Evolutionary conservation across 1,140 invertebrate species (phyloP), one percentile per base, ranked within the genome.

Genomic region (Aleiodes sp.): DNA sequence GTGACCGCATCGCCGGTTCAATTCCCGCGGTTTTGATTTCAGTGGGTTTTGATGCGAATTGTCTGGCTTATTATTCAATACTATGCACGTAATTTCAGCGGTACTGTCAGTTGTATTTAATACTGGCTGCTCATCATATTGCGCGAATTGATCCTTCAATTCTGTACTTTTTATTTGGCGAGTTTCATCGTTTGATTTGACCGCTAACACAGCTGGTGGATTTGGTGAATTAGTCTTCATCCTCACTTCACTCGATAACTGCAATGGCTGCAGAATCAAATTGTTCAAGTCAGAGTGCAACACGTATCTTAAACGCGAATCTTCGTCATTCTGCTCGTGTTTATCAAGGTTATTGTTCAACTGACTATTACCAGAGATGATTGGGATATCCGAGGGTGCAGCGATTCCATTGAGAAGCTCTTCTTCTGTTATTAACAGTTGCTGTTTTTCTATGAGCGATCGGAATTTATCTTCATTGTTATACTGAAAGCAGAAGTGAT

Each of bases 1-100:
- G 37, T 83, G 73, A 2, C 82, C 82, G 68, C 83, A 84, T 61
- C 73, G 70, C 65, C 76, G 80, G 66, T 67, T 74, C 7, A 9
- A 43, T 59, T 68, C 65, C 12, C 12, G 35, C 26, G 29, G 19
- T 26, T 64, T 59, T 31, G 31, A 64, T 65, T 0, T 16, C 19
- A 24, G 12, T 35, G 70, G 37, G 14, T 70, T 41, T 43, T 31
- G 16, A 9, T 59, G 35, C 2, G 29, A 60, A 21, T 73, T 68
- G 39, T 46, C 28, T 31, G 61, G 12, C 21, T 16, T 16, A 43
- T 64, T 16, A 43, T 61, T 43, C 35, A 37, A 14, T 7, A 29
- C 6, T 46, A 7, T 43, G 28, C 41, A 7, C 10, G 19, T 33
- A 9, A 35, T 56, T 39, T 60, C 35, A 31, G 21, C 12, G 26